Conservation (phyloP, 2,888 invertebrate genomes). For the Troides oblongomaculatus region DNA sequence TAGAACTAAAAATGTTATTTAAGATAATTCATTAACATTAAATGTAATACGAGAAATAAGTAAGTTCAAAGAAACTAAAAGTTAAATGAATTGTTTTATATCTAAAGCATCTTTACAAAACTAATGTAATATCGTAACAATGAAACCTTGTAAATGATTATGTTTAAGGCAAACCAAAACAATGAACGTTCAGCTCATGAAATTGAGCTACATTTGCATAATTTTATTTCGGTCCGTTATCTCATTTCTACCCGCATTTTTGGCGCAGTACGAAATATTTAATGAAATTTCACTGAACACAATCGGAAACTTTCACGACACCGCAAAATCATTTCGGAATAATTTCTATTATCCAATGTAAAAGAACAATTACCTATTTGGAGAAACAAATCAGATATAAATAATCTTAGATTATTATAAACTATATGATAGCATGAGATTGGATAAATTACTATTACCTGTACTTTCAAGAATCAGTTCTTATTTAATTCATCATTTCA, state of each 20-base stretch:
- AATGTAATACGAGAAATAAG: too few relatives aligned
- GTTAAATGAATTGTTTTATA: too few relatives aligned
- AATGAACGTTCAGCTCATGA: neutral
- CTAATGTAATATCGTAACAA: too few relatives aligned
- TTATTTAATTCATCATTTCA: too few relatives aligned
- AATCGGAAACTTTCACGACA: slow-evolving; percentile 18
- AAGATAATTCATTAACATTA: too few relatives aligned
- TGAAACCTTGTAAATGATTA: neutral
- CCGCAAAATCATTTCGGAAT: slow-evolving; percentile 3
- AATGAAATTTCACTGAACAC: slow-evolving; percentile 12
- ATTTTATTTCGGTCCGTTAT: slow-evolving; percentile 19
- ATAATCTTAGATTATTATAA: too few relatives aligned
- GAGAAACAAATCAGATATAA: slow-evolving; percentile 6
- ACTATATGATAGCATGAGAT: too few relatives aligned
- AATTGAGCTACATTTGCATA: slow-evolving; percentile 16
- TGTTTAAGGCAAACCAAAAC: neutral
- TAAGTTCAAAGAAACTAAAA: too few relatives aligned
- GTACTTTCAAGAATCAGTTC: too few relatives aligned
- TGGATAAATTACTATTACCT: too few relatives aligned
- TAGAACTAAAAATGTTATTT: too few relatives aligned
- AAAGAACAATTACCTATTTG: slow-evolving; percentile 15
- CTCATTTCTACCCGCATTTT: slow-evolving; percentile 23
- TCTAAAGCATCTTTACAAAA: too few relatives aligned
- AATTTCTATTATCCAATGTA: slow-evolving; percentile 20
- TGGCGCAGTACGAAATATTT: neutral